Percentiles rank a stretch among this genome's conserved stretches.
Conservation (phyloP, 2,888 invertebrate species). For the Portevinia maculata region DNA sequence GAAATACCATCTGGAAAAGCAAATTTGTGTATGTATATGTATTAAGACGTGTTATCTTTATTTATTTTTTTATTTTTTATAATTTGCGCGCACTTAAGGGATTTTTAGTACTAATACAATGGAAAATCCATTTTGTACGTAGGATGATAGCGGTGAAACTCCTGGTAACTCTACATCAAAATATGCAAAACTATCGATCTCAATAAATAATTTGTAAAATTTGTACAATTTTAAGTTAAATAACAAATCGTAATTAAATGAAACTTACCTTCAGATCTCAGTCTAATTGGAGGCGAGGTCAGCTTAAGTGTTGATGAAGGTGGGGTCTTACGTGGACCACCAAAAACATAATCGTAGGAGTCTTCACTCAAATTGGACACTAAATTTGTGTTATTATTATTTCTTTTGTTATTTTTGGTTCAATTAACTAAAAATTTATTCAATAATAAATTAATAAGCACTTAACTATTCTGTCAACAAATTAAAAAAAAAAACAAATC, state of each 20-base stretch:
- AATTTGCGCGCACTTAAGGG: no score
- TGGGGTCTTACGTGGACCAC: conserved; percentile 83
- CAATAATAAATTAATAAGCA: conserved; percentile 26
- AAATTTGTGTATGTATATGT: no score
- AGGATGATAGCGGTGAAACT: no score
- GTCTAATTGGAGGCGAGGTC: conserved; percentile 83
- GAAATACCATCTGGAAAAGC: no score
- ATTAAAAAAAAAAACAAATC: conserved; percentile 38
- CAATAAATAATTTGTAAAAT: background rate
- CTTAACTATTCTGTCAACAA: conserved; percentile 42
- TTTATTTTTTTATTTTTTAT: no score
- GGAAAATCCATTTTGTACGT: no score
- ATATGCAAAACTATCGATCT: conserved; percentile 6
- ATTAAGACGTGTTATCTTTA: no score
- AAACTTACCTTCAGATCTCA: conserved; percentile 82
- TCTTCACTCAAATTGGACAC: conserved; percentile 84
- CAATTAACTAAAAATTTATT: background rate
- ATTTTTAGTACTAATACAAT: no score
- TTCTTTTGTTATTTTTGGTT: conserved; percentile 7
- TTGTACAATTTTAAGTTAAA: background rate
- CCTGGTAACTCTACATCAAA: no score
- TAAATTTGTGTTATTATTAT: conserved; percentile 75
- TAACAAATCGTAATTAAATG: background rate
- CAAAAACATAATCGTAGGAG: conserved; percentile 84
- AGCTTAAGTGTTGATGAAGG: conserved; percentile 83